Evolutionary conservation across 2,797 vertebrate genomes (phyloP), one percentile per base, ranked within the genome.

Genomic region (Hyperoplus lanceolatus): DNA sequence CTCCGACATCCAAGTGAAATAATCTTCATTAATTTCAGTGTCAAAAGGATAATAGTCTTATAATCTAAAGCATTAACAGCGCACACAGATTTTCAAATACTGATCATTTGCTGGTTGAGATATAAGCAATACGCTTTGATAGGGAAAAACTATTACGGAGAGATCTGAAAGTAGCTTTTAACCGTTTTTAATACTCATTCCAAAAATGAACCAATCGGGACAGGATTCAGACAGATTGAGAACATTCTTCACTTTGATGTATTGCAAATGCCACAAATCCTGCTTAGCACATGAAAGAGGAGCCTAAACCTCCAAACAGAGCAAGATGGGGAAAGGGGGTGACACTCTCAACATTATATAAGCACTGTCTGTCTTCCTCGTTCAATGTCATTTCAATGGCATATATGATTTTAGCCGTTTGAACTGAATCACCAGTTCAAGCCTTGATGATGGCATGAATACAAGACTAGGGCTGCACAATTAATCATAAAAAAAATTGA

Each of bases 241-340:
- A 86, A 73, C 77, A 74, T 79, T 89, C 81, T 64, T 83, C 77
- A 83, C 90, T 93, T 93, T 90, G 90, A 92, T 93, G 88, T 85
- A 65, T 80, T 77, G 85, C 87, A 90, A 94, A 92, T 70, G 78
- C 85, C 84, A 82, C 91, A 93, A 94, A 95, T 95, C 94, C 94
- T 94, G 90, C 92, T 95, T 95, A 92, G 90, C 94, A 95, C 93
- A 93, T 95, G 89, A 95, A 95, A 94, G 93, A 90, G 85, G 77
- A 86, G 86, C 77, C 86, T 91, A 92, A 90, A 90, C 82, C 85
- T 84, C 84, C 15, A 85, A 87, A 88, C 79, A 80, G 81, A 83
- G 72, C 74, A 79, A 84, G 71, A 76, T 65, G 90, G 86, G 82
- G 84, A 75, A 63, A 57, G 81, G 84, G 77, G 77, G 70, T 43